phyloP scores from a whole-genome alignment of 2,113 vertebrate species.

The Gavialis gangeticus region DNA sequence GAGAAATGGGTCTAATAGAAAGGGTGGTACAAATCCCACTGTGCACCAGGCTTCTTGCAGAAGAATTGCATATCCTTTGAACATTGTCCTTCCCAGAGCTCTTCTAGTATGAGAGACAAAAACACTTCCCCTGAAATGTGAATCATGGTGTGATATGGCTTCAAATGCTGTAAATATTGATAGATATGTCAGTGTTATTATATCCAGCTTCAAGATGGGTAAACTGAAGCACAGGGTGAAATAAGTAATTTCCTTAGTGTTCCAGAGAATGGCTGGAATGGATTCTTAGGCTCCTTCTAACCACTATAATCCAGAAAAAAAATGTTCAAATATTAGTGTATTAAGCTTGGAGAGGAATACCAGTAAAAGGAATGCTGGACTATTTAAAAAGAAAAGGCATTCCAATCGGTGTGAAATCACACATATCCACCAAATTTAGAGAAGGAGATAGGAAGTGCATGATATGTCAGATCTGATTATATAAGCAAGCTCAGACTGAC shows the following conservation, averaged over 20 bases:
- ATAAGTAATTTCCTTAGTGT: background rate
- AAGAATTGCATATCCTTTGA: background rate
- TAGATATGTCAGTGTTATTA: background rate
- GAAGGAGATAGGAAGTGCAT: background rate
- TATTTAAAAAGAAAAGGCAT: background rate
- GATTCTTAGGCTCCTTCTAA: background rate
- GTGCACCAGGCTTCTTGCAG: background rate
- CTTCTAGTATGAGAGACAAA: too few species aligned
- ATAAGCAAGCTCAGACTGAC: background rate
- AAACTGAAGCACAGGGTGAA: fast-evolving
- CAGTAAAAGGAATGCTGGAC: background rate
- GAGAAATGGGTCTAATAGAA: background rate
- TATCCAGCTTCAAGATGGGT: background rate
- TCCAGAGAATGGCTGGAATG: background rate
- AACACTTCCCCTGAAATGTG: background rate
- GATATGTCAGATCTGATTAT: background rate
- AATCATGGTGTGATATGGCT: background rate
- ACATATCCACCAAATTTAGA: background rate
- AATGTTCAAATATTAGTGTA: background rate
- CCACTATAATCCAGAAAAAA: background rate
- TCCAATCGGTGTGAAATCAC: background rate
- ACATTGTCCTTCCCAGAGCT: background rate
- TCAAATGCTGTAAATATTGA: background rate
- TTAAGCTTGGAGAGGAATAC: background rate
- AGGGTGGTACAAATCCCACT: background rate